Conservation (phyloP, 2,797 vertebrate species). For the Tadarida brasiliensis region DNA sequence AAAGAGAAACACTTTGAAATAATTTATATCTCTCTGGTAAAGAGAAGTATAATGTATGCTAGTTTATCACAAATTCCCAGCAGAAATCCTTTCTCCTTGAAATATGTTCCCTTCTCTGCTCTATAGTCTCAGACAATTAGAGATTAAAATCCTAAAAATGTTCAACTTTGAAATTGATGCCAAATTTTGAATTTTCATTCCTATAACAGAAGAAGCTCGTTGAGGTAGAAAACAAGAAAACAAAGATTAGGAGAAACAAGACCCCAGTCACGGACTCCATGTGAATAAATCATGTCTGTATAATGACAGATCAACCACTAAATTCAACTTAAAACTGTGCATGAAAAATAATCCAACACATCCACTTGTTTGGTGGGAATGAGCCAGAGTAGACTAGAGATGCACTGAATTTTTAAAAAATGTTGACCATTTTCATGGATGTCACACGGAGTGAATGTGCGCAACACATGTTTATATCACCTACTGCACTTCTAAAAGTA, state of each 20-base stretch:
- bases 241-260: not conserved
- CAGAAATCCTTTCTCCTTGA: not conserved
- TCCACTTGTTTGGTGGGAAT: not conserved
- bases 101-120: not conserved
- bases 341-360: not conserved
- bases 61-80: not conserved
- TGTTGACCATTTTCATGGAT: not conserved
- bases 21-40: conserved; percentile 7
- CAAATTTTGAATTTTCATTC: conserved; percentile 4
- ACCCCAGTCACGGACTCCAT: not conserved
- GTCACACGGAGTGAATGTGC: not conserved
- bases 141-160: conserved; percentile 1
- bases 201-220: not conserved
- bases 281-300: not conserved
- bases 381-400: not conserved
- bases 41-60: not conserved
- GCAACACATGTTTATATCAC: not conserved
- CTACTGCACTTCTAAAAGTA: not conserved
- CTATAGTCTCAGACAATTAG: not conserved
- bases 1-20: not conserved
- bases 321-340: not conserved
- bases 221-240: not conserved
- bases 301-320: not conserved
- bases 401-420: not conserved
- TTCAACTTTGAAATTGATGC: conserved; percentile 10